These are phyloP conservation scores for Rhimphoctona megacephalus DNA, from an alignment of 2,888 invertebrate species.

Conservation along the genomic window DNA sequence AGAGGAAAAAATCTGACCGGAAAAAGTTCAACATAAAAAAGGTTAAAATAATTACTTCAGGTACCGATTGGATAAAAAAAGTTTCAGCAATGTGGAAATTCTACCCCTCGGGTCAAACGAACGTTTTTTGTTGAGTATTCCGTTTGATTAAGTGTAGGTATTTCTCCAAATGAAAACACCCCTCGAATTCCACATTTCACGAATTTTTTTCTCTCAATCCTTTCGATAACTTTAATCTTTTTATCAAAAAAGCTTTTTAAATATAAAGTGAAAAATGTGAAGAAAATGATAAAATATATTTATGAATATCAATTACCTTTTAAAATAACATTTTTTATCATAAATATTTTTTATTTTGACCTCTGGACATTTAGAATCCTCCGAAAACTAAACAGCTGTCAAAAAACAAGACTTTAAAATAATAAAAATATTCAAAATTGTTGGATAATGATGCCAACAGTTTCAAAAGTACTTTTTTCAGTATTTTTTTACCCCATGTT, in stretches of 20 bases:
- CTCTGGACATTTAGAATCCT: neutral
- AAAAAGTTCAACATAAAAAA: neutral
- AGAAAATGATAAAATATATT: neutral
- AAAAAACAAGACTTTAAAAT: neutral
- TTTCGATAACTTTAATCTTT: neutral
- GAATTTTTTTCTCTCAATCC: neutral
- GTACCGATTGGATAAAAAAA: neutral
- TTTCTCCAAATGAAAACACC: neutral
- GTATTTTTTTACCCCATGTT: neutral
- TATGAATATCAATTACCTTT: neutral
- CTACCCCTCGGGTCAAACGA: neutral
- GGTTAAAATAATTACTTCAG: slow-evolving; percentile 4
- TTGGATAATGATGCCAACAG: neutral
- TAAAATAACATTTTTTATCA: neutral
- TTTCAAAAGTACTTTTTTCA: neutral
- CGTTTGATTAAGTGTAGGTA: neutral
- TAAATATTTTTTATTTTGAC: neutral
- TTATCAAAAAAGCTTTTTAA: neutral
- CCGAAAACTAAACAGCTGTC: neutral
- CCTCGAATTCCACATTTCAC: neutral
- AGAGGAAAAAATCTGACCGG: neutral
- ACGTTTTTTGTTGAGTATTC: neutral
- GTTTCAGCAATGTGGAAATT: slow-evolving; percentile 1
- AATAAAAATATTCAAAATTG: neutral
- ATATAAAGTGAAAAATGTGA: neutral